Percentiles rank a stretch among this genome's conserved stretches.
Conservation (phyloP, 1,140 invertebrate genomes). For the Planococcus citri region DNA sequence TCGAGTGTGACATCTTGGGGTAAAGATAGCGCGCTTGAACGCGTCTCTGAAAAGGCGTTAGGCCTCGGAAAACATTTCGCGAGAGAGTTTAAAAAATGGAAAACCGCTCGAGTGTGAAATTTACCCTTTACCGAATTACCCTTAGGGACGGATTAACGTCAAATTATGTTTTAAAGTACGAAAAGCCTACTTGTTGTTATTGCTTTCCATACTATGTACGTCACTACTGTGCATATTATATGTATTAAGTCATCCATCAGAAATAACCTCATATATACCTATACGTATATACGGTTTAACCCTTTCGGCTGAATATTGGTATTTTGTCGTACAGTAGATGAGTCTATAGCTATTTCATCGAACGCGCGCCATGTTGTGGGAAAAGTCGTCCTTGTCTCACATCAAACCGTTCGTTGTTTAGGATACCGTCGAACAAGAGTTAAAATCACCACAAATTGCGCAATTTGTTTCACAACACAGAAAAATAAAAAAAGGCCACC, state of each 20-base stretch:
- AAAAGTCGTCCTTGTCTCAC: too few relatives aligned
- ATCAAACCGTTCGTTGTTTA: neutral
- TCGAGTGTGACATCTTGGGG: conserved; percentile 17
- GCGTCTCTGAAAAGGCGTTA: conserved; percentile 15
- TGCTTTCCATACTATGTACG: conserved; percentile 1
- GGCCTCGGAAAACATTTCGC: conserved; percentile 13
- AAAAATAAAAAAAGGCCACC: neutral
- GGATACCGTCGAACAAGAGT: neutral
- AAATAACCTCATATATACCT: neutral
- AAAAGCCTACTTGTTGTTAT: conserved; percentile 16
- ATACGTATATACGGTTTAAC: neutral
- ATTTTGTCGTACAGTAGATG: neutral
- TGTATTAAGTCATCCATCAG: conserved; percentile 17
- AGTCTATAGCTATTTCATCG: too few relatives aligned
- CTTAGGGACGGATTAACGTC: conserved; percentile 19
- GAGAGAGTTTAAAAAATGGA: conserved; percentile 7
- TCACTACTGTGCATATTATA: too few relatives aligned
- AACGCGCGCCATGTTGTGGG: neutral
- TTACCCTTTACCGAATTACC: conserved; percentile 2
- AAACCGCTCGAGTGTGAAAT: conserved; percentile 2
- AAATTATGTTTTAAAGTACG: conserved; percentile 15
- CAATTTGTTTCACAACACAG: too few relatives aligned
- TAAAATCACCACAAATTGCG: neutral
- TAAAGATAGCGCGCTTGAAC: conserved; percentile 16
- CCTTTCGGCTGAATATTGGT: neutral